Base-by-base conservation (phyloP, 2,888 invertebrate genomes). In the Abrostola tripartita region DNA sequence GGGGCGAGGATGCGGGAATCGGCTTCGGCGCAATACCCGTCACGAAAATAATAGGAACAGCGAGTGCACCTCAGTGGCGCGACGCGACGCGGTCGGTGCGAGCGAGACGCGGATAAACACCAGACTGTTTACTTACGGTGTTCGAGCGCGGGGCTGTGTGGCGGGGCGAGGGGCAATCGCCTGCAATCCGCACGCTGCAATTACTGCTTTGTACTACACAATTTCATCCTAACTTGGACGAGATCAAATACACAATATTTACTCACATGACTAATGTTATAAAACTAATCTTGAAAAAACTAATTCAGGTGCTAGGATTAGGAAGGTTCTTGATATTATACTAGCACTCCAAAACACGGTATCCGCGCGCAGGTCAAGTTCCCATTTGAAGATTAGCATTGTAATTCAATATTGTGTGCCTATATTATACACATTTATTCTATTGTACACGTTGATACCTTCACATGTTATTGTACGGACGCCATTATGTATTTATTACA, bases 41-140 rank as follows among this genome's bases (percentile, higher is more conserved):
- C 94, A 94, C 94, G 93, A 94, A 94, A 94, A 94, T 94, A 94
- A 94, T 94, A 93, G 94, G 94, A 94, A 93, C 93, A 90, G 90
- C 88, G 93, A 94, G 93, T 94, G 94, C 94, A 94, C 94, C 94
- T 94, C 92, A 90, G 90, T 95, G 95, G 93, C 95, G 92, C 93
- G 94, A 92, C 91, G 86, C 92, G 92, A 88, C 92, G 91, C 92
- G 92, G 91, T 91, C 94, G 94, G 94, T 93, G 94, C 85, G 93
- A 93, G 94, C 93, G 94, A 94, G 94, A 94, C 93, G 94, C 92
- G 94, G 92, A 93, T 94, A 94, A 94, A 94, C 93, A 94, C 93
- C 93, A 93, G 92, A 94, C 94, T 94, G 94, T 94, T 94, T 94
- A 94, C 94, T 94, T 94, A 94, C 94, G 93, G 92, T 92, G 93